Evolutionary conservation across 1,140 invertebrate species (phyloP).

Genomic region (Zophobas atratus): DNA sequence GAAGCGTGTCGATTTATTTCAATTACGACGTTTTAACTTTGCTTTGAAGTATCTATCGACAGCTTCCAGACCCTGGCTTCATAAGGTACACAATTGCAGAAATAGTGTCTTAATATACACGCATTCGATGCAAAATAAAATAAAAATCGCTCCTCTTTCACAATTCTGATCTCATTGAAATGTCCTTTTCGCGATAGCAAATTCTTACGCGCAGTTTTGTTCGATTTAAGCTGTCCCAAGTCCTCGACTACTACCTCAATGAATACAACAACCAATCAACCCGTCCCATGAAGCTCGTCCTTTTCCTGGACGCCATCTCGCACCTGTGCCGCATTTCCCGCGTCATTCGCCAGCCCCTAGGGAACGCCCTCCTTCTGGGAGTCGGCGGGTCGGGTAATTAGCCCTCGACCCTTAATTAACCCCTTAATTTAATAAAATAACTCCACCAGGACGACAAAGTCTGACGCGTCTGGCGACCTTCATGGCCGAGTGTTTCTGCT

Average conservation of each 20-base stretch:
- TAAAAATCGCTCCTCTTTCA: too few species aligned
- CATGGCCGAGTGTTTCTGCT: constrained; percentile 74
- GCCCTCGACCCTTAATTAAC: constrained; percentile 13
- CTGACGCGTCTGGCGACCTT: constrained; percentile 76
- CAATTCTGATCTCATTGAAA: too few species aligned
- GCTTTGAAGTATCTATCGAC: too few species aligned
- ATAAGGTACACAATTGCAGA: too few species aligned
- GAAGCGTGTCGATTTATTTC: too few species aligned
- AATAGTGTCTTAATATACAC: too few species aligned
- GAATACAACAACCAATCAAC: constrained; percentile 80
- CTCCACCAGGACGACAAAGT: constrained; percentile 74
- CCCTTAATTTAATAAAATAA: not conserved
- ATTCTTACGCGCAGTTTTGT: constrained; percentile 9
- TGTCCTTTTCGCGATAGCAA: not conserved
- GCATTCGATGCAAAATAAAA: too few species aligned
- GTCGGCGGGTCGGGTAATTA: constrained; percentile 76
- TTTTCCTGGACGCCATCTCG: constrained; percentile 79
- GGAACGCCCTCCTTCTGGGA: constrained; percentile 75
- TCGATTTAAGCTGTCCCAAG: constrained; percentile 55
- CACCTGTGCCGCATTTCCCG: constrained; percentile 79
- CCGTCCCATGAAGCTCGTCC: constrained; percentile 79
- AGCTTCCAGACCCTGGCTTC: too few species aligned
- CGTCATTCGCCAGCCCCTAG: constrained; percentile 75
- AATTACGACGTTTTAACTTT: too few species aligned
- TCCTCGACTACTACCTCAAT: constrained; percentile 71